Evolutionary conservation across 92 coral and sea anemone genomes (phyloP), one percentile per base, ranked within the genome.

Genomic region (Desmophyllum pertusum): DNA sequence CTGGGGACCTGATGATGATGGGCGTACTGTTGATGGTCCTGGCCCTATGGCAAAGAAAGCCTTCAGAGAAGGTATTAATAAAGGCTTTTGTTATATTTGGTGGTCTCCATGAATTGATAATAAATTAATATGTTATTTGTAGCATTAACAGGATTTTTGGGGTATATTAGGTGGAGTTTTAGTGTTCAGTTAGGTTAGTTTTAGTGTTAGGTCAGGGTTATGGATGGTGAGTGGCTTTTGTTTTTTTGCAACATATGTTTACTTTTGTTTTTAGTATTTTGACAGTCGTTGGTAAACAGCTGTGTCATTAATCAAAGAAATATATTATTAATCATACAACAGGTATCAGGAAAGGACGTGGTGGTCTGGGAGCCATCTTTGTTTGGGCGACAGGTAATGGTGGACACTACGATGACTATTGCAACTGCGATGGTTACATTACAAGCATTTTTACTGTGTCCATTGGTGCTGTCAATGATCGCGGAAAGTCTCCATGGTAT

Each of bases 361-460:
- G 86, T 73, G 98, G 98, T 18, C 91, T 92, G 13, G 99, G 99
- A 15, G 90, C 99, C 33, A 97, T 97, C 90, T 97, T 97, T 91
- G 99, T 97, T 0, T 97, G 99, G 99, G 99, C 99, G 2, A 97
- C 99, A 38, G 99, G 99, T 33, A 97, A 97, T 87, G 99, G 99
- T 1, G 99, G 99, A 40, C 92, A 91, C 68, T 88, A 83, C 21
- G 87, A 94, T 51, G 99, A 97, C 79, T 97, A 97, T 80, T 97
- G 99, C 64, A 97, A 93, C 86, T 97, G 99, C 29, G 99, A 97
- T 86, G 99, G 99, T 37, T 97, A 97, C 71, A 97, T 97, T 43
- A 97, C 98, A 68, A 97, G 99, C 80, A 93, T 97, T 76, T 97
- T 81, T 81, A 97, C 99, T 31, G 93, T 97, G 65, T 94, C 99